A percentile compares a stretch with the other conserved stretches of the same genome.
Conservation (phyloP, 2,113 vertebrate genomes). For the Oreotrochilus melanogaster region DNA sequence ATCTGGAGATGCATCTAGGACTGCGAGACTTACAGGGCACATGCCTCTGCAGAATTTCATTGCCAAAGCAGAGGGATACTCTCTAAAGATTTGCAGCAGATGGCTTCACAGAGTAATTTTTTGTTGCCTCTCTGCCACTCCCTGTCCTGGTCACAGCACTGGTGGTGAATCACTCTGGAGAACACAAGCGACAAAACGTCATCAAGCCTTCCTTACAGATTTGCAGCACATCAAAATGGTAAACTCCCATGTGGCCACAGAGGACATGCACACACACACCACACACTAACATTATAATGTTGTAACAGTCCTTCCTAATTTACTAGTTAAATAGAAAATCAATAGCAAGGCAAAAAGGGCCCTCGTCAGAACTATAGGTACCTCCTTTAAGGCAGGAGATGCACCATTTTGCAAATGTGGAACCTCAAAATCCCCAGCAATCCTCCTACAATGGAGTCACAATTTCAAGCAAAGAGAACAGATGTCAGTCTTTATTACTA, state of each 20-base stretch:
- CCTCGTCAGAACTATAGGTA: fast-evolving
- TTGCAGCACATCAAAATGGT: background rate
- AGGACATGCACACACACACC: background rate
- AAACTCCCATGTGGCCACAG: background rate
- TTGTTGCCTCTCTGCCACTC: background rate
- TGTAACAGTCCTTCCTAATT: background rate
- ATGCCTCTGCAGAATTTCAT: background rate
- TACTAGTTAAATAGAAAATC: background rate
- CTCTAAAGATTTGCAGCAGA: background rate
- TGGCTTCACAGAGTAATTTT: background rate
- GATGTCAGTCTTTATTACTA: background rate
- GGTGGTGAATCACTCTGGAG: background rate
- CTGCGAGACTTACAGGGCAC: background rate
- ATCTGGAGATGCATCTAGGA: background rate
- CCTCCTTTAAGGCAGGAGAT: background rate
- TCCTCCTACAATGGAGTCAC: background rate
- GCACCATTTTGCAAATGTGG: background rate
- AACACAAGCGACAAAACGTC: background rate
- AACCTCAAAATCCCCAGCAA: background rate
- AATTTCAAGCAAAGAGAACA: background rate
- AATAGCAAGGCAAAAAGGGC: background rate
- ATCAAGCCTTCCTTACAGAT: background rate
- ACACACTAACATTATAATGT: background rate
- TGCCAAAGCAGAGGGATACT: background rate
- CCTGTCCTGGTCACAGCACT: fast-evolving